Conservation (phyloP, 2,888 invertebrate species). For the Apodemia zela region DNA sequence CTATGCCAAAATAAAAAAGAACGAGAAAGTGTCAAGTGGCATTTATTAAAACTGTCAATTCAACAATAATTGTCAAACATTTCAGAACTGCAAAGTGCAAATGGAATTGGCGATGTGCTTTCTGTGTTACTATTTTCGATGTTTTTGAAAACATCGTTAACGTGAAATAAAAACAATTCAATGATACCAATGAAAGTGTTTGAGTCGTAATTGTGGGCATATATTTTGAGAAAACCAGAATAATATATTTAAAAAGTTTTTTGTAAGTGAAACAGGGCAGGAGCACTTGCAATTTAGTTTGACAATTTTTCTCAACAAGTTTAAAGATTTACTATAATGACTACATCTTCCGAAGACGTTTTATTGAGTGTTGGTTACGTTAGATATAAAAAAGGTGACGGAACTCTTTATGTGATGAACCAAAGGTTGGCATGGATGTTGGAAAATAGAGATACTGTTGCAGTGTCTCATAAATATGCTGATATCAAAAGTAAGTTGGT, state of each 20-base stretch:
- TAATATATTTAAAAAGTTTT: background rate
- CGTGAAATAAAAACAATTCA: constrained; percentile 8
- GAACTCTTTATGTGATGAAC: constrained; percentile 96
- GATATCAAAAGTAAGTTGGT: constrained; percentile 94
- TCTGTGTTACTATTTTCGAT: constrained; percentile 50
- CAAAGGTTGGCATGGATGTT: constrained; percentile 98
- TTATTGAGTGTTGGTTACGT: constrained; percentile 95
- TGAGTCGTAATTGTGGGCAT: background rate
- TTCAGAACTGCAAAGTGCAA: constrained; percentile 56
- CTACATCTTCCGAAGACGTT: constrained; percentile 96
- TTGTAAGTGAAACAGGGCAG: constrained; percentile 4
- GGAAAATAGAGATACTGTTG: constrained; percentile 94
- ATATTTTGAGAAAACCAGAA: constrained; percentile 11
- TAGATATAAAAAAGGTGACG: constrained; percentile 97
- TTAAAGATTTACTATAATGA: constrained; percentile 72
- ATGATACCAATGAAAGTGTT: constrained; percentile 12
- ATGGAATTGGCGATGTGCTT: constrained; percentile 61
- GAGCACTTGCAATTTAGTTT: constrained; percentile 17
- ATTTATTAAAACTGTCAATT: background rate
- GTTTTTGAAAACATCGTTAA: constrained; percentile 38
- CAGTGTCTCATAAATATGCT: constrained; percentile 95
- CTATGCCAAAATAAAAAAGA: too few relatives aligned
- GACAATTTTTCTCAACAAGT: constrained; percentile 13
- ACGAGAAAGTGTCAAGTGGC: background rate
- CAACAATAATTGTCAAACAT: constrained; percentile 39